A percentile compares a stretch with the other conserved stretches of the same genome.
Evolutionary conservation across 2,888 invertebrate species (phyloP).

Genomic region (Ophion ventricosus): DNA sequence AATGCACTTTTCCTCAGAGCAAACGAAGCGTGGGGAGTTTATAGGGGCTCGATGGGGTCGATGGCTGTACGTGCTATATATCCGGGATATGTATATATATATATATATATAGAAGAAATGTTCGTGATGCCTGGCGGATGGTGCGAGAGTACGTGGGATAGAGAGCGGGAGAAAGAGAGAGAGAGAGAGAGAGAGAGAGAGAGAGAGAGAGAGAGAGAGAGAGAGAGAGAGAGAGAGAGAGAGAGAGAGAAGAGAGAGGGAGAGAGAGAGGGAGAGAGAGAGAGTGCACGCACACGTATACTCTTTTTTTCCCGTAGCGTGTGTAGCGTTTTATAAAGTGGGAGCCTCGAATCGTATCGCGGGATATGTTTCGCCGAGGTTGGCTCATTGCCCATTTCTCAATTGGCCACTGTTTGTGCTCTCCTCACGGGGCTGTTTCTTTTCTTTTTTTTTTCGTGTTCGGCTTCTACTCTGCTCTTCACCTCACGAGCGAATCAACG

Average conservation of each 20-base stretch:
- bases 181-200: slow-evolving; percentile 18
- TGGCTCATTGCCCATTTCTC: slow-evolving; percentile 63
- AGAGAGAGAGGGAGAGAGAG: slow-evolving; percentile 28
- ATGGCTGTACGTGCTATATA: slow-evolving; percentile 33
- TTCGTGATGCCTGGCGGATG: slow-evolving; percentile 34
- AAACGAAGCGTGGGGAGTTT: slow-evolving; percentile 51
- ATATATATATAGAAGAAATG: slow-evolving; percentile 10
- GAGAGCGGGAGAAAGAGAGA: background rate
- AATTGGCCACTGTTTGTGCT: slow-evolving; percentile 55
- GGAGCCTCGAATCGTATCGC: slow-evolving; percentile 41
- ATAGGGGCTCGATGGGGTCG: slow-evolving; percentile 44
- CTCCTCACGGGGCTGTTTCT: slow-evolving; percentile 23
- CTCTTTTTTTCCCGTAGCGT: slow-evolving; percentile 16
- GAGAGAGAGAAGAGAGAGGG: slow-evolving; percentile 37
- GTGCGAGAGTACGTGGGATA: slow-evolving; percentile 25
- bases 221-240: too few species aligned
- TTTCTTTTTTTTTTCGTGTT: background rate
- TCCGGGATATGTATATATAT: background rate
- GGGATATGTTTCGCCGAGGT: slow-evolving; percentile 60
- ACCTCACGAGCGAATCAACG: slow-evolving; percentile 31
- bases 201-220: slow-evolving; percentile 19
- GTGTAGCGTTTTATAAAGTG: slow-evolving; percentile 28
- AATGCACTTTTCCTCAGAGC: slow-evolving; percentile 19
- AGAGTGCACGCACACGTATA: background rate
- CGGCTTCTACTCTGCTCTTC: background rate